These are phyloP conservation scores for Mus spicilegus DNA, from an alignment of 2,113 vertebrate genomes.

Conservation along the genomic window DNA sequence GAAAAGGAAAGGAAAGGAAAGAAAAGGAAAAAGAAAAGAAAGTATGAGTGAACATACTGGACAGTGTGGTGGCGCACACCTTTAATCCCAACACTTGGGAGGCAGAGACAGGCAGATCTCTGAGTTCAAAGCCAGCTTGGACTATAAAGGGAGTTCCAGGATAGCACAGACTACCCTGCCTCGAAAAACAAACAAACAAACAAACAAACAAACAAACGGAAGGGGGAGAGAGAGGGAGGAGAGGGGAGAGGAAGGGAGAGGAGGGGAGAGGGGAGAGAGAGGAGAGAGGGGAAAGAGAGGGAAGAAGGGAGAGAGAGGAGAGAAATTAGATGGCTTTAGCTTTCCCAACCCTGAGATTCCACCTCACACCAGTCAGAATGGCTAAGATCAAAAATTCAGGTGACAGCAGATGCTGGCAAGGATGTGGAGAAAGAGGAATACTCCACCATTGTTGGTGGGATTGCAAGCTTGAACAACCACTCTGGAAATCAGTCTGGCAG, in stretches of 20 bases:
- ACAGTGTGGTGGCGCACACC: background rate
- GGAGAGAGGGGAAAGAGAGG: no score
- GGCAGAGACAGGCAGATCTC: background rate
- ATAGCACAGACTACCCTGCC: background rate
- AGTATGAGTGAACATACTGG: background rate
- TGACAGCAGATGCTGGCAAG: no score
- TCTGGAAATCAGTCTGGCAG: no score
- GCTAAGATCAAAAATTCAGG: no score
- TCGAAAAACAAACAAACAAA: background rate
- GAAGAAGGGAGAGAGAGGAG: no score
- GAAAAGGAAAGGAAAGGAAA: background rate
- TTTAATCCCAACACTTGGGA: background rate
- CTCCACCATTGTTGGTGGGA: no score
- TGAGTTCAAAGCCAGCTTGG: background rate
- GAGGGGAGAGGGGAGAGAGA: no score
- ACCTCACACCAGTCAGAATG: no score
- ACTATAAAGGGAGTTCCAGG: background rate
- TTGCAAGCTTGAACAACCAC: no score
- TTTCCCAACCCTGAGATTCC: background rate
- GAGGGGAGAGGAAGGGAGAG: accelerated
- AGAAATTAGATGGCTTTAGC: background rate
- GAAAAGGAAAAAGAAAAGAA: background rate
- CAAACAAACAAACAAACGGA: no score
- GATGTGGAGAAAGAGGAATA: no score
- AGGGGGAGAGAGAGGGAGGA: no score